Percentiles rank a stretch among this genome's conserved stretches.
Conservation (phyloP, 2,888 invertebrate species). For the Oasisia sp. region DNA sequence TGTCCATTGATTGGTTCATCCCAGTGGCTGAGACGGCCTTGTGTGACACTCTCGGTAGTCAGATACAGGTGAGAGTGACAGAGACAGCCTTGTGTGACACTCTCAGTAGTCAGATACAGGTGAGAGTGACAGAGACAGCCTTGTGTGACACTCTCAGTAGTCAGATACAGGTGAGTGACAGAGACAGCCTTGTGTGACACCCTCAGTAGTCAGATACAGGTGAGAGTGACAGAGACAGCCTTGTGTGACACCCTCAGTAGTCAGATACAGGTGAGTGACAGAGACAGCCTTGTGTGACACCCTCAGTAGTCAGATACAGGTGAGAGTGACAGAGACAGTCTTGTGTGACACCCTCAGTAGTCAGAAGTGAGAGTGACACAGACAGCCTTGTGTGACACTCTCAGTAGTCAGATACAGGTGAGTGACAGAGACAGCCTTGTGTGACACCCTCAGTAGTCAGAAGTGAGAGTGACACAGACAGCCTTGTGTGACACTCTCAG, state of each 20-base stretch:
- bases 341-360: slow-evolving; percentile 73
- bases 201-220: slow-evolving; percentile 78
- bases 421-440: slow-evolving; percentile 72
- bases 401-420: slow-evolving; percentile 78
- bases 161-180: slow-evolving; percentile 77
- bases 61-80: slow-evolving; percentile 72
- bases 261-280: slow-evolving; percentile 77
- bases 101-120: slow-evolving; percentile 78
- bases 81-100: slow-evolving; percentile 70
- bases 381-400: slow-evolving; percentile 70
- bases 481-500: slow-evolving; percentile 72
- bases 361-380: slow-evolving; percentile 75
- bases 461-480: slow-evolving; percentile 74
- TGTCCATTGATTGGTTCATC: slow-evolving; percentile 81
- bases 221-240: slow-evolving; percentile 72
- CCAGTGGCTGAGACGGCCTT: slow-evolving; percentile 74
- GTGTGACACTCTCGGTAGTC: slow-evolving; percentile 73
- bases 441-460: slow-evolving; percentile 74
- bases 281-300: slow-evolving; percentile 70
- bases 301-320: slow-evolving; percentile 78
- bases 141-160: slow-evolving; percentile 73
- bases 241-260: slow-evolving; percentile 73
- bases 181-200: slow-evolving; percentile 70
- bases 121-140: slow-evolving; percentile 72
- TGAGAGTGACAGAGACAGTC: slow-evolving; percentile 72